A percentile compares a stretch with the other conserved stretches of the same genome.
These are phyloP conservation scores for Aethina tumida DNA, from an alignment of 1,140 invertebrate genomes.

Conservation along the genomic window DNA sequence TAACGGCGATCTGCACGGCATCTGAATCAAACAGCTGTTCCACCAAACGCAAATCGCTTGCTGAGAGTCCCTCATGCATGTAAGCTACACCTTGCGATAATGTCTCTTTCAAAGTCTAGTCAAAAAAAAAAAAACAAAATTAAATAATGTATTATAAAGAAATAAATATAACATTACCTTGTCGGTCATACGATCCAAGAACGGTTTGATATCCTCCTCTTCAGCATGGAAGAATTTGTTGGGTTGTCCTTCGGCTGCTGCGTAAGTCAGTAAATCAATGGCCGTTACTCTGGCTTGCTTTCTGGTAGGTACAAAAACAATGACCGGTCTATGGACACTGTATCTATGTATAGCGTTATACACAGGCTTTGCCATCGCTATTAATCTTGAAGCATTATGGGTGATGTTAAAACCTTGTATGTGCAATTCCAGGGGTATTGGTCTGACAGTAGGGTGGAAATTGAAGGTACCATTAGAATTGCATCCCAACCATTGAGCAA, in stretches of 20 bases:
- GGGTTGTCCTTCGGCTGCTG: slow-evolving; percentile 76
- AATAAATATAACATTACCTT: slow-evolving; percentile 43
- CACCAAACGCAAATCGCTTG: slow-evolving; percentile 77
- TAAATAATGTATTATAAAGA: background rate
- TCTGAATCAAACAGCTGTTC: slow-evolving; percentile 89
- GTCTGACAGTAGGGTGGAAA: slow-evolving; percentile 95
- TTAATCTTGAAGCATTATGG: slow-evolving; percentile 88
- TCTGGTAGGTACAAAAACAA: slow-evolving; percentile 94
- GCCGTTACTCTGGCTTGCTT: slow-evolving; percentile 90
- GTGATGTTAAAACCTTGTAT: slow-evolving; percentile 97
- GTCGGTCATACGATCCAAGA: slow-evolving; percentile 78
- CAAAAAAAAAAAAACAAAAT: slow-evolving; percentile 17
- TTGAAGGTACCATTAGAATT: slow-evolving; percentile 90
- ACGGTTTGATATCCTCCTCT: slow-evolving; percentile 78
- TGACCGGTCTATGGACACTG: slow-evolving; percentile 79
- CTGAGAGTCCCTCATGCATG: slow-evolving; percentile 86
- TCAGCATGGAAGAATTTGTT: slow-evolving; percentile 82
- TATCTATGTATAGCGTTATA: slow-evolving; percentile 90
- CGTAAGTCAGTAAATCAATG: slow-evolving; percentile 89
- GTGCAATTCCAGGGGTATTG: slow-evolving; percentile 88
- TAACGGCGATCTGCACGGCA: slow-evolving; percentile 90
- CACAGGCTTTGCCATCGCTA: slow-evolving; percentile 95
- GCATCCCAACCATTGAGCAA: slow-evolving; percentile 95
- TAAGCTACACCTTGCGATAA: slow-evolving; percentile 92
- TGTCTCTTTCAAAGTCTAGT: slow-evolving; percentile 70